Base-by-base conservation (phyloP, 2,888 invertebrate genomes). In the Andrena hattorfiana region DNA sequence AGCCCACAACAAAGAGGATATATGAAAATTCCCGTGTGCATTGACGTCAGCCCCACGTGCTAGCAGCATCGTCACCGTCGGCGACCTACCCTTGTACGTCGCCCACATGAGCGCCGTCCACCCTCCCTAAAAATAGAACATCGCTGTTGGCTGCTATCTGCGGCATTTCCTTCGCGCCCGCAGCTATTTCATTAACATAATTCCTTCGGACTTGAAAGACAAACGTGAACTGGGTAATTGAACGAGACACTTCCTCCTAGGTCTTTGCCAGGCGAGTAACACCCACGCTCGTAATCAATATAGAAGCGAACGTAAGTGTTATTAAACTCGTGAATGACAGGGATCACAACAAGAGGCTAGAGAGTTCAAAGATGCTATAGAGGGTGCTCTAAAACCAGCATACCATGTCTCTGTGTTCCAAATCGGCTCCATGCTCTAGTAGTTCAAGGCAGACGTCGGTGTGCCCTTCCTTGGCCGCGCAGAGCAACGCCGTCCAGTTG, bases 101-200 rank as follows among this genome's bases (percentile, higher is more conserved):
- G 99, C 98, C 99, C 99, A 99, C 97, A 99, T 98, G 74, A 99
- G 95, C 0, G 99, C 96, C 3, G 99, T 97, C 99, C 99, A 99
- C 51, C 98, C 98, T 88, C 99, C 99, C 98, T 98, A 83, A 60
- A 74, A 86, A 83, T 67, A 82, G 35, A 72, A 74, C 8, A 26
- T 63, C n/a, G 20, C 51, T n/a, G 8, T 26, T 10, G 28, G 13
- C 4, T 56, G 49, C 20, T 56, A 51, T 8, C 49, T 28, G 13
- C n/a, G 8, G 1, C 56, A 20, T 42, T 56, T 49, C n/a, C 16
- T 42, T 51, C 26, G 8, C 3, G 30, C 42, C n/a, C 20, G 30
- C 10, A 49, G 35, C 7, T 5, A 28, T 2, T 60, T 60, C 0
- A 51, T 67, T 35, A 54, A 54, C 28, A 30, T 16, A 30, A 42